phyloP scores from a whole-genome alignment of 1,140 invertebrate genomes.

The Chironomus tepperi region DNA sequence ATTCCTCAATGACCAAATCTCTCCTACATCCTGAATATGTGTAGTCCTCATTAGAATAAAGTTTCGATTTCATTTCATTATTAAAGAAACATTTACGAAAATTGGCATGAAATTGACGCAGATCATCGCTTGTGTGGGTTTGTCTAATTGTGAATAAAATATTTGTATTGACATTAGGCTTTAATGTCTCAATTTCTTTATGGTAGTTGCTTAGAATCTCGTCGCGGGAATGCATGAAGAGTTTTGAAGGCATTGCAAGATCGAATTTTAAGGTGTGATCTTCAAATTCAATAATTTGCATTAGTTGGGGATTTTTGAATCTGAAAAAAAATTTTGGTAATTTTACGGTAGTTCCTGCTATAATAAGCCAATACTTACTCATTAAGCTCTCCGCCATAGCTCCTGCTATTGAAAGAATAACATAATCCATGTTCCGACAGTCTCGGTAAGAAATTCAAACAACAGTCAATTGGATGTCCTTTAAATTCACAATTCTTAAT shows the following conservation, averaged over 20 bases:
- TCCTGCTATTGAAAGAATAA: slow-evolving; percentile 56
- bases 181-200: neutral
- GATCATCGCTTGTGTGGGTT: slow-evolving; percentile 61
- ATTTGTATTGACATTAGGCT: neutral
- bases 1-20: neutral
- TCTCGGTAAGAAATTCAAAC: slow-evolving; percentile 49
- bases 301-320: slow-evolving; percentile 26
- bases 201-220: slow-evolving; percentile 36
- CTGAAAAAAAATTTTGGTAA: neutral
- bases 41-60: slow-evolving; percentile 48
- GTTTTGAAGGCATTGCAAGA: slow-evolving; percentile 34
- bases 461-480: slow-evolving; percentile 49
- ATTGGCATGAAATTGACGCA: slow-evolving; percentile 51
- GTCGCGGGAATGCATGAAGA: slow-evolving; percentile 57
- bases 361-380: slow-evolving; percentile 33
- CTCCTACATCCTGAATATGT: slow-evolving; percentile 39
- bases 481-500: slow-evolving; percentile 53
- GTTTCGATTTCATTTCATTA: slow-evolving; percentile 49
- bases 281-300: slow-evolving; percentile 39
- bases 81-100: slow-evolving; percentile 58
- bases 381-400: slow-evolving; percentile 35
- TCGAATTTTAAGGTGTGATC: slow-evolving; percentile 37
- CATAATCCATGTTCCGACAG: slow-evolving; percentile 63
- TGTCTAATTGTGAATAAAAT: slow-evolving; percentile 58
- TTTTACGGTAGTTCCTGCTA: neutral